Evolutionary conservation across 2,113 vertebrate genomes (phyloP).

Genomic region (Macrotis lagotis): DNA sequence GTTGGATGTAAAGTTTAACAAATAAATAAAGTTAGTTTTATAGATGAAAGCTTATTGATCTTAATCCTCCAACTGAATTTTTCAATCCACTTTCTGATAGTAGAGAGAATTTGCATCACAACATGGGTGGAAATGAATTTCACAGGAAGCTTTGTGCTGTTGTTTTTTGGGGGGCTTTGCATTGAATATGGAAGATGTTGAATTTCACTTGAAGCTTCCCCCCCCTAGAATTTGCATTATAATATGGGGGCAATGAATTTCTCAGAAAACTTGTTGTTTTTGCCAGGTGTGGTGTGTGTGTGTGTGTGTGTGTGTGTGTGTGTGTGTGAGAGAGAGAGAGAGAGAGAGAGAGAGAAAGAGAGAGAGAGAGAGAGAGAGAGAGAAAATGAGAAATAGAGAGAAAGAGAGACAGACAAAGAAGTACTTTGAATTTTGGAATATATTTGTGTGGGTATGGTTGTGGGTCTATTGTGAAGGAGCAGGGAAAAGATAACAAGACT

Average conservation of each 20-base stretch:
- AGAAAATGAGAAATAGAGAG: no score
- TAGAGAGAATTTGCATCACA: background rate
- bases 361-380: no score
- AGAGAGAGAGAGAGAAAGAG: no score
- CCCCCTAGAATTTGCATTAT: background rate
- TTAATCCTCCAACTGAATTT: background rate
- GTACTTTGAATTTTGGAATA: background rate
- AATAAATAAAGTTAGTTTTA: conserved; percentile 7
- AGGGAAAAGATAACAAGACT: background rate
- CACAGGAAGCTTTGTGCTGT: background rate
- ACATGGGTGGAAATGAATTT: background rate
- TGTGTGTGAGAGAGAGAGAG: background rate
- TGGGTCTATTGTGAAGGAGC: background rate
- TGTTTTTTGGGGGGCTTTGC: background rate
- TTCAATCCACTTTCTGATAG: background rate
- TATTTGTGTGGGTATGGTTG: no score
- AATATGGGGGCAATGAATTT: background rate
- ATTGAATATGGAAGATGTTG: background rate
- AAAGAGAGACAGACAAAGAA: no score
- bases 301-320: background rate
- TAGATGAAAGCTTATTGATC: background rate
- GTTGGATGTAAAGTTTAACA: conserved; percentile 20
- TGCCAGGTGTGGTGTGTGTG: background rate
- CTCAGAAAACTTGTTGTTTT: background rate
- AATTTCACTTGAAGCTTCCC: background rate